These are phyloP conservation scores for Peromyscus polionotus DNA, from an alignment of 2,113 vertebrate genomes.

Conservation along the genomic window DNA sequence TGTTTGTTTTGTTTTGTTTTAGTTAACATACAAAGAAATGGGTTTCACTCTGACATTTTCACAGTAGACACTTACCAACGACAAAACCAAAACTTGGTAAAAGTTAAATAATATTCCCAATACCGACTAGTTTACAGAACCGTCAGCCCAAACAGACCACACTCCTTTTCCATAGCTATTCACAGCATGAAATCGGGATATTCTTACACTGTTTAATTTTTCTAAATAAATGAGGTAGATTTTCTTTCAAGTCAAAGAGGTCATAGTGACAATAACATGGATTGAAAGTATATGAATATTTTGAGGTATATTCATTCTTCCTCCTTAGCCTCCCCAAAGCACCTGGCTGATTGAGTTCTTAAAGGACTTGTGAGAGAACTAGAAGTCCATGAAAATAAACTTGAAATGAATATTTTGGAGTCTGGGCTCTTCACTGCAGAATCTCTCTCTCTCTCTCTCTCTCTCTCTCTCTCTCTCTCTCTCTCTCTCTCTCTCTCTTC, in stretches of 20 bases:
- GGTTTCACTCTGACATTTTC: not conserved
- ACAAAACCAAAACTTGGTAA: not conserved
- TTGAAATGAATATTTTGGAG: not conserved
- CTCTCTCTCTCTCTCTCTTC: not conserved
- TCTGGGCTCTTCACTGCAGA: not conserved
- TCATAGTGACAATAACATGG: not conserved
- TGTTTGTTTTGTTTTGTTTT: not conserved
- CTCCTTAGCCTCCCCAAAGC: not conserved
- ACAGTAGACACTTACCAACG: not conserved
- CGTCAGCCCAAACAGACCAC: not conserved
- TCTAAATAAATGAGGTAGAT: not conserved
- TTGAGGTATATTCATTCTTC: not conserved
- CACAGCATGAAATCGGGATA: not conserved
- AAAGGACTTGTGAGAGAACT: not conserved
- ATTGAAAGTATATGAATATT: not conserved
- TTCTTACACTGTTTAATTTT: not conserved
- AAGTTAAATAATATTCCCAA: not conserved
- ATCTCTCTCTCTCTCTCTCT: not conserved
- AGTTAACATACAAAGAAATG: not conserved
- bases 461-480: not conserved
- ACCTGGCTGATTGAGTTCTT: not conserved
- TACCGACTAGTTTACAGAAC: not conserved
- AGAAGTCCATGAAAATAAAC: not conserved
- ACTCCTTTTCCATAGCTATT: not conserved
- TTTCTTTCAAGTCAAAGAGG: constrained; percentile 23